Evolutionary conservation across 2,888 invertebrate genomes (phyloP).

Genomic region (Argyresthia albistria): DNA sequence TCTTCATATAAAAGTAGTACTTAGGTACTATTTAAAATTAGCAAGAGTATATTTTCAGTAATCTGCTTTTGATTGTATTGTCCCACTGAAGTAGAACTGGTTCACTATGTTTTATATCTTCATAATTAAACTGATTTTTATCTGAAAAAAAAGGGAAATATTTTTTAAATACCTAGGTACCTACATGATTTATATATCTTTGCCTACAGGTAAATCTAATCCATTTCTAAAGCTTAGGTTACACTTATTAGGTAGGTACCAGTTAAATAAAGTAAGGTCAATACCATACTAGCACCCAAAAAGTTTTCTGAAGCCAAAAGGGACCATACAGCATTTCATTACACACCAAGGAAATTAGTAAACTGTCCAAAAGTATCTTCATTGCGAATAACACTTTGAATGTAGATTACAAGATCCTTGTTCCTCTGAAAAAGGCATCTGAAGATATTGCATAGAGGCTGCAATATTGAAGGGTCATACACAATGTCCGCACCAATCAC

Average conservation of each 20-base stretch:
- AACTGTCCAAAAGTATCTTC: constrained; percentile 74
- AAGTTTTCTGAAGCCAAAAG: no score
- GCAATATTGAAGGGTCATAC: constrained; percentile 50
- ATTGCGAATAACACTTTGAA: constrained; percentile 72
- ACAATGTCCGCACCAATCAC: constrained; percentile 58
- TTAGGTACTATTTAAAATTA: no score
- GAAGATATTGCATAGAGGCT: constrained; percentile 39
- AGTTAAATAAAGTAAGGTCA: neutral
- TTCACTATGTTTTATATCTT: constrained; percentile 19
- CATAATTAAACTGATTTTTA: constrained; percentile 14
- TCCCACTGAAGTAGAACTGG: constrained; percentile 39
- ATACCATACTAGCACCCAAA: no score
- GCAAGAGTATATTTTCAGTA: constrained; percentile 28
- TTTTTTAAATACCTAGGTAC: neutral
- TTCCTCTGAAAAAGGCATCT: constrained; percentile 33
- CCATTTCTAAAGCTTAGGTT: no score
- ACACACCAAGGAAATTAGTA: constrained; percentile 65
- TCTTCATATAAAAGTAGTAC: no score
- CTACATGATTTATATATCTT: neutral
- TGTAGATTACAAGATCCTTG: constrained; percentile 33
- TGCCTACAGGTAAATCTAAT: no score
- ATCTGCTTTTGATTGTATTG: constrained; percentile 25
- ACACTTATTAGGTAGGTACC: no score
- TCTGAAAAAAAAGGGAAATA: neutral
- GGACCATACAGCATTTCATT: neutral